Base-by-base conservation (phyloP, 2,113 vertebrate genomes). In the Callipepla squamata region DNA sequence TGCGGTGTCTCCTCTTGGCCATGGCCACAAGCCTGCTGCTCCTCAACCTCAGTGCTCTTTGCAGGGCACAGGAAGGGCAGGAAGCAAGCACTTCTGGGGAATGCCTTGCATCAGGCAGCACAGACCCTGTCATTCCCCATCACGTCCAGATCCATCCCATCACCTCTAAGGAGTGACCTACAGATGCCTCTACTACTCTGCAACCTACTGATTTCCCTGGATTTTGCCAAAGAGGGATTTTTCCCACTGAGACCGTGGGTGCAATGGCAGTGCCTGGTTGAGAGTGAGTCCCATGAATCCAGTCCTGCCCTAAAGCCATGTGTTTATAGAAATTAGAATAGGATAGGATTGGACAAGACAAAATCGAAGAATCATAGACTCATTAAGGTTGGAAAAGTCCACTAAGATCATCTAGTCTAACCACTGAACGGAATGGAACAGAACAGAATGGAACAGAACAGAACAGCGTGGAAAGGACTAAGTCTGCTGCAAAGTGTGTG, bases 261-360 rank as follows among this genome's bases (percentile, higher is more conserved):
- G 7, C 0, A 0, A 51, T 32, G 26, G 10, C 55, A 12, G 36
- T 5, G 44, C 36, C 5, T 0, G 26, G 70, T 70, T 65, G 36
- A 45, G 70, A 79, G 67, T 1, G 2, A 73, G 30, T 21, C 45
- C 72, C 8, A 6, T 4, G 45, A 34, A 7, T 34, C 48, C 80
- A 63, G 65, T 36, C 12, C 40, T 19, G 21, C 9, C 44, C 63
- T 58, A 38, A 40, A 58, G 74, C 59, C 70, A 32, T 13, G 45
- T 26, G 19, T 68, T 40, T 26, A 55, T 55, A 55, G 26, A 30
- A 30, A 30, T 28, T 28, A 53, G 51, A 13, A 16, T 53, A 28
- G 53, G 28, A 18, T 30, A 30, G 53, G 53, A 9, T 30, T 30
- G 53, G 28, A 6, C 17, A 51, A 25, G 50, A 48, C 20, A 22